Evolutionary conservation across 2,888 invertebrate genomes (phyloP).

Genomic region (Scaptomyza tumidula): DNA sequence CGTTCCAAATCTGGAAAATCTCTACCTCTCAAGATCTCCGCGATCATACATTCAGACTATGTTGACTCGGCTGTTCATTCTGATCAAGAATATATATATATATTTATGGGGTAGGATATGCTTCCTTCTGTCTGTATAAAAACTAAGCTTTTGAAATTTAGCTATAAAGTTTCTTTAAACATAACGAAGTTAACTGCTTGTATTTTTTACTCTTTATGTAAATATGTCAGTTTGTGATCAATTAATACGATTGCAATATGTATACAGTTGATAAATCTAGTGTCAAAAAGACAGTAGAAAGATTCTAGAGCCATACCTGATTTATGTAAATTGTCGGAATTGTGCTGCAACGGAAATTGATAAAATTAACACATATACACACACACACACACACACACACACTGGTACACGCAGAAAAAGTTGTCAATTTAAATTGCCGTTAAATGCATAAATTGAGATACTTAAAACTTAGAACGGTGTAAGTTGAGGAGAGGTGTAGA

Average conservation of each 20-base stretch:
- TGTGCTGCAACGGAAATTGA: slow-evolving; percentile 25
- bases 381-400: not conserved
- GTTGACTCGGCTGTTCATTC: too few species aligned
- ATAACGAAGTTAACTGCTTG: not conserved
- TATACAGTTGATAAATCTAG: not conserved
- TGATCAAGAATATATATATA: too few species aligned
- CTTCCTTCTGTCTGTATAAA: too few species aligned
- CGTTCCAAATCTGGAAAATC: too few species aligned
- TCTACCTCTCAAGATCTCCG: too few species aligned
- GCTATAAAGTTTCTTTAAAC: too few species aligned
- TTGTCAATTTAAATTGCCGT: slow-evolving; percentile 31
- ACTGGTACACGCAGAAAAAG: slow-evolving; percentile 12
- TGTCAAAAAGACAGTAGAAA: not conserved
- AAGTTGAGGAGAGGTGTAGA: not conserved
- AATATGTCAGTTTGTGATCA: not conserved
- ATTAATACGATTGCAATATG: not conserved
- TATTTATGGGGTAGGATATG: too few species aligned
- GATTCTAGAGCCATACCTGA: slow-evolving; percentile 27
- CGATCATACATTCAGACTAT: too few species aligned
- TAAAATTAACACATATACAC: not conserved
- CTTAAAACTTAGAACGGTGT: not conserved
- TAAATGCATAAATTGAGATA: slow-evolving; percentile 22
- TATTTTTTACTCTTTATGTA: not conserved
- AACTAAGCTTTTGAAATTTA: too few species aligned
- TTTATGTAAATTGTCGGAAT: slow-evolving; percentile 24